A percentile compares a stretch with the other conserved stretches of the same genome.
phyloP scores from a whole-genome alignment of 2,888 invertebrate genomes.

The Lycaena phlaeas region DNA sequence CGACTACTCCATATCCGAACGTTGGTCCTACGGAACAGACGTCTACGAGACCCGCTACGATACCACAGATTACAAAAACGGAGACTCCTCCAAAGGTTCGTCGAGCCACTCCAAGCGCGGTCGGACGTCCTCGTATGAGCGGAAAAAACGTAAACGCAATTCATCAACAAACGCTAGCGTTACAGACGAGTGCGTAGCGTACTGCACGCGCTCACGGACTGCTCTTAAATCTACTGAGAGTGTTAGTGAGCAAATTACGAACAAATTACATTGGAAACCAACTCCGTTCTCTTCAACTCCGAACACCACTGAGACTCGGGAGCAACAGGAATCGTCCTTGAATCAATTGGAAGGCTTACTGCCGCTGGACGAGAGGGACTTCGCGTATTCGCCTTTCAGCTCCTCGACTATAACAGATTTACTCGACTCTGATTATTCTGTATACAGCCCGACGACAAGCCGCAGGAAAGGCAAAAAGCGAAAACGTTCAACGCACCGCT shows the following conservation, averaged over 20 bases:
- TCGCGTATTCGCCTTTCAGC: conserved; percentile 65
- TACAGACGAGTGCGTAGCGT: conserved; percentile 57
- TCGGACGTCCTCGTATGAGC: conserved; percentile 57
- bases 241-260: conserved; percentile 47
- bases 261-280: conserved; percentile 34
- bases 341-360: conserved; percentile 52
- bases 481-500: conserved; percentile 55
- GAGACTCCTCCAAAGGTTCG: conserved; percentile 43
- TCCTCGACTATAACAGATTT: conserved; percentile 64
- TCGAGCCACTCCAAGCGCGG: conserved; percentile 42
- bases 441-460: conserved; percentile 58
- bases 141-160: conserved; percentile 49
- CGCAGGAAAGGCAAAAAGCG: conserved; percentile 61
- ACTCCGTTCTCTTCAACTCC: conserved; percentile 32
- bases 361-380: conserved; percentile 66
- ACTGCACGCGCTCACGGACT: conserved; percentile 64
- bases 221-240: conserved; percentile 59
- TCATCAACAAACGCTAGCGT: conserved; percentile 32
- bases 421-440: conserved; percentile 63
- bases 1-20: conserved; percentile 72
- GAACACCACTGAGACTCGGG: conserved; percentile 33
- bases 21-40: conserved; percentile 72
- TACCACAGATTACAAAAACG: conserved; percentile 43
- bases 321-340: conserved; percentile 26
- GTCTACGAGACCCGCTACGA: conserved; percentile 67